These are phyloP conservation scores for Adineta ricciae DNA, from an alignment of 2,888 invertebrate species.

Conservation along the genomic window DNA sequence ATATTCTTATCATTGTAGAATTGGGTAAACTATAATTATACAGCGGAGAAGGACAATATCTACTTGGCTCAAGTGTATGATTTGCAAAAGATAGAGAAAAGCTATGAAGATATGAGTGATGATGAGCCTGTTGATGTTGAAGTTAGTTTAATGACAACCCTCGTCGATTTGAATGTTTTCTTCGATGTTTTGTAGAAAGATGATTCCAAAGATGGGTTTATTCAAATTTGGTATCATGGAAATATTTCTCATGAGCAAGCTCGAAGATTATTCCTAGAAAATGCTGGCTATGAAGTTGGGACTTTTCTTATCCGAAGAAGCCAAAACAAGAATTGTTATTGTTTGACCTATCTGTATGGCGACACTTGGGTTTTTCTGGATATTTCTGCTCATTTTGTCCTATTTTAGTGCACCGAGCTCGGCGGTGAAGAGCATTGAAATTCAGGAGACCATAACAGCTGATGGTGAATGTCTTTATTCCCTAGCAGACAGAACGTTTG, in stretches of 20 bases:
- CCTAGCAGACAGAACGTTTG: neutral
- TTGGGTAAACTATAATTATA: neutral
- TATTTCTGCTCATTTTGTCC: too few relatives aligned
- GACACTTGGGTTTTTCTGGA: too few relatives aligned
- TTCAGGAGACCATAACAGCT: neutral
- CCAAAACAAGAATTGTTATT: neutral
- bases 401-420: neutral
- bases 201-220: neutral
- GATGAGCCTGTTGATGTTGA: neutral
- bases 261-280: neutral
- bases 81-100: neutral
- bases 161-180: neutral
- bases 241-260: neutral
- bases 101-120: neutral
- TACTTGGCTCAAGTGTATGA: neutral
- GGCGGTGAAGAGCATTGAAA: neutral
- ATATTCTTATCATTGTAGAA: neutral
- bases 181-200: neutral
- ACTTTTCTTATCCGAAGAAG: neutral
- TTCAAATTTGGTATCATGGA: neutral
- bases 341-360: neutral
- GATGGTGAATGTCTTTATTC: neutral
- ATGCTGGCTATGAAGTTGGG: neutral
- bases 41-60: neutral
- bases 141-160: neutral